Base-by-base conservation (phyloP, 1,140 invertebrate genomes). In the Drosophila nasuta region DNA sequence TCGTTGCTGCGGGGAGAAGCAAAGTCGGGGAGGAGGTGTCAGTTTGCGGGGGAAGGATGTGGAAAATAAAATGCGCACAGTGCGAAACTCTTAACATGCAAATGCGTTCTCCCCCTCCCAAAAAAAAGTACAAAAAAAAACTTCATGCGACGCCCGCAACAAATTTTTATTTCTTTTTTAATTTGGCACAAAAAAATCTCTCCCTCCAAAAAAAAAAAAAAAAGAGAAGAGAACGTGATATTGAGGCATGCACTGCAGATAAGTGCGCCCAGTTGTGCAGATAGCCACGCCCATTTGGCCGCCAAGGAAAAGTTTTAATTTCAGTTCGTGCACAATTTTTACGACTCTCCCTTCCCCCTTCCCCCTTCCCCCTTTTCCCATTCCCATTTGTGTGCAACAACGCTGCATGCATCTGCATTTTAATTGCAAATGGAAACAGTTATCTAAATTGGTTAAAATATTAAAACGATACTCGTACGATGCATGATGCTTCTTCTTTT, bases 381-480 rank as follows among this genome's bases (percentile, higher is more conserved):
- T 25, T 63, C 64, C 70, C 60, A 71, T 28, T 41, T 68, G 48
- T 10, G 1, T 30, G 13, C 38, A 58, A n/a, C 38, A 35, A n/a
- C 65, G 56, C 58, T 49, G 62, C 52, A 49, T 64, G 77, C 68
- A 77, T 70, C 72, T 91, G 81, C 83, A 91, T 88, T 91, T 91
- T 91, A 91, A 91, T 91, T 91, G 88, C 88, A 91, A 91, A 91
- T 91, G 88, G 88, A 91, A 91, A 83, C 88, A 87, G 88, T 91
- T 91, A 91, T 91, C 88, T 91, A 91, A 91, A 91, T 91, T 91
- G 88, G 82, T 83, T 78, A 90, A 91, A 83, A 91, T 88, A 91
- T 91, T 87, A 91, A 83, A 88, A 79, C 63, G 63, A 45, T 65
- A 43, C 41, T 43, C 41, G 41, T 7, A 43, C 85, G 81, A 89